Evolutionary conservation across 2,113 vertebrate genomes (phyloP).

Genomic region (Gobius niger): DNA sequence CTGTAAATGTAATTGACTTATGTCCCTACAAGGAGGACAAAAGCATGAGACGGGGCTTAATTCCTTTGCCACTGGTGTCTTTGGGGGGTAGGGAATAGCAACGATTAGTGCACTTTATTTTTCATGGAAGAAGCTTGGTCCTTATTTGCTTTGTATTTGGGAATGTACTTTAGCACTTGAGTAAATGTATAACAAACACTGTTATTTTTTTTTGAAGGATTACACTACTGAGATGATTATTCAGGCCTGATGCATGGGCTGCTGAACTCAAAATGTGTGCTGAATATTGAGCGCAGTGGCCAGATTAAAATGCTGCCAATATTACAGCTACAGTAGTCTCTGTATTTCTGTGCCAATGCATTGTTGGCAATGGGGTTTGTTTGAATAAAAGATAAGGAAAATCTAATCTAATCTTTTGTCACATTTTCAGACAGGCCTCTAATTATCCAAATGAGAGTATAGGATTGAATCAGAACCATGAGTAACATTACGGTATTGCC

Average conservation of each 20-base stretch:
- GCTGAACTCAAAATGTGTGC: not conserved
- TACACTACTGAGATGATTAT: not conserved
- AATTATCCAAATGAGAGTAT: too few relatives aligned
- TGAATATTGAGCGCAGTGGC: not conserved
- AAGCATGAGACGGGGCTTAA: conserved; percentile 39
- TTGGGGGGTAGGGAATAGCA: not conserved
- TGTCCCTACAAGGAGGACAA: conserved; percentile 35
- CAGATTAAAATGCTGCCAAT: not conserved
- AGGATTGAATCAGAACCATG: too few relatives aligned
- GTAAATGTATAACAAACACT: conserved; percentile 5
- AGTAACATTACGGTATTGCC: too few relatives aligned
- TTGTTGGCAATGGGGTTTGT: not conserved
- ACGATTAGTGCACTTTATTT: not conserved
- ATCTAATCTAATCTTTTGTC: not conserved
- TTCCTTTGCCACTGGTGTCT: conserved; percentile 7
- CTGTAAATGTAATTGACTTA: conserved; percentile 65
- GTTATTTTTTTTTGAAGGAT: not conserved
- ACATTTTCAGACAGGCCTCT: too few relatives aligned
- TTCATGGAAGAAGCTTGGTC: not conserved
- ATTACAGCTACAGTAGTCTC: not conserved
- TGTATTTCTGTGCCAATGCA: not conserved
- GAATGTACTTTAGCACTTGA: not conserved
- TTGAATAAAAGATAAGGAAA: not conserved
- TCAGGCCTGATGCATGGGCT: not conserved
- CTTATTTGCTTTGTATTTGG: conserved; percentile 1